Conservation (phyloP, 2,888 invertebrate genomes). For the Steinernema hermaphroditum region DNA sequence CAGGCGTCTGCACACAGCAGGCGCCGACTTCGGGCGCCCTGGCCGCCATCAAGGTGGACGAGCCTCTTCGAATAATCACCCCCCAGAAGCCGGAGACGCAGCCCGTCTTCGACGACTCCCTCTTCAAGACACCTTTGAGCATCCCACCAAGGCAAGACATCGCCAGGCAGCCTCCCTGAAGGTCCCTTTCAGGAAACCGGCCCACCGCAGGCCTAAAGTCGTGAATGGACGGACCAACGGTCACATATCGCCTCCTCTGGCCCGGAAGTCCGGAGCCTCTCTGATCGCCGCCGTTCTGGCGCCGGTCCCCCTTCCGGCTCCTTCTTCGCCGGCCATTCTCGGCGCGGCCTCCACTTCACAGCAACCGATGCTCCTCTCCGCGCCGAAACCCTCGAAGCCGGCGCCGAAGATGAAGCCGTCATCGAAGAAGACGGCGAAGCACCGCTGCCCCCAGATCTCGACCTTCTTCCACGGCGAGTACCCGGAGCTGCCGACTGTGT, state of each 20-base stretch:
- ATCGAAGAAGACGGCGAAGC: slow-evolving; percentile 11
- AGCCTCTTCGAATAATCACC: background rate
- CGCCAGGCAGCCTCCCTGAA: background rate
- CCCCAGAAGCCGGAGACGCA: background rate
- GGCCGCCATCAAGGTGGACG: background rate
- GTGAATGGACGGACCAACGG: slow-evolving; percentile 6
- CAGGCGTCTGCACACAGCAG: slow-evolving; percentile 22
- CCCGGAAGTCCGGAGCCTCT: slow-evolving; percentile 17
- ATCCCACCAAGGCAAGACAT: background rate
- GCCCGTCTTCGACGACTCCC: background rate
- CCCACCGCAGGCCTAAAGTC: background rate
- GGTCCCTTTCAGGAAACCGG: background rate
- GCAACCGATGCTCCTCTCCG: background rate
- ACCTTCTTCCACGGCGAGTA: slow-evolving; percentile 9
- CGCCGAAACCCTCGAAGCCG: background rate
- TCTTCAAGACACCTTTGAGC: slow-evolving; percentile 1
- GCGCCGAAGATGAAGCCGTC: background rate
- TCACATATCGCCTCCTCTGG: slow-evolving; percentile 19
- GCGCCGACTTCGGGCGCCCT: background rate
- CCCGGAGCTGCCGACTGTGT: background rate
- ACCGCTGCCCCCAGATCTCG: background rate
- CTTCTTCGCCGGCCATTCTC: background rate
- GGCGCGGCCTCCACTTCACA: slow-evolving; percentile 9
- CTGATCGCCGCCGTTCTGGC: slow-evolving; percentile 2
- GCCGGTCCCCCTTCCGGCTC: background rate